phyloP scores from a whole-genome alignment of 2,113 vertebrate species.

The Engraulis encrasicolus region DNA sequence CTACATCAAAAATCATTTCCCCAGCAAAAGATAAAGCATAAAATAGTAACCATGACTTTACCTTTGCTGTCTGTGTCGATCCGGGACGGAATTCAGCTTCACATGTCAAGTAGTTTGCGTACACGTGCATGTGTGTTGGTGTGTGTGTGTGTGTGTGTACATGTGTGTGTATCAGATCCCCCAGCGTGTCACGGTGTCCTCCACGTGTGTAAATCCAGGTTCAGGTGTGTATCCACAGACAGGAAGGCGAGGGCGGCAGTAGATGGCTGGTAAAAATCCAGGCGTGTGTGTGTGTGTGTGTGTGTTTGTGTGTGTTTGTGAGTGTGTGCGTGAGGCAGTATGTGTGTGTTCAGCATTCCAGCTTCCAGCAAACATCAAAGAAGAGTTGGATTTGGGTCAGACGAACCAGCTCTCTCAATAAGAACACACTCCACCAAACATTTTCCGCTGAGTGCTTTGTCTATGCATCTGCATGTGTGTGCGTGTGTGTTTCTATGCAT shows the following conservation, averaged over 20 bases:
- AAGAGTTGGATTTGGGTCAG: background rate
- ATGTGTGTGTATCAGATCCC: background rate
- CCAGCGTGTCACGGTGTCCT: background rate
- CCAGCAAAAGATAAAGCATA: too few relatives aligned
- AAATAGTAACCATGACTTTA: constrained; percentile 13
- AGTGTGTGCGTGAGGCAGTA: too few relatives aligned
- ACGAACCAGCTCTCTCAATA: background rate
- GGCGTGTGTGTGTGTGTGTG: constrained; percentile 3
- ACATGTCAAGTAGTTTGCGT: constrained; percentile 39
- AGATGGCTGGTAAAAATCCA: background rate
- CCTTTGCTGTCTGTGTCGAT: constrained; percentile 53
- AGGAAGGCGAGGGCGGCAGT: background rate
- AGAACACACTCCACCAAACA: background rate
- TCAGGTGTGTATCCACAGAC: constrained; percentile 37
- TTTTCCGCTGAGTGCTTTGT: background rate
- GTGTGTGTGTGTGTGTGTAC: constrained; percentile 17
- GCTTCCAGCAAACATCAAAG: background rate
- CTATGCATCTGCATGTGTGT: background rate
- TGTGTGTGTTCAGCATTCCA: background rate
- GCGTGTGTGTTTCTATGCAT: background rate
- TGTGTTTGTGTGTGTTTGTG: background rate
- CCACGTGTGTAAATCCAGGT: constrained; percentile 21
- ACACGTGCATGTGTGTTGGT: background rate
- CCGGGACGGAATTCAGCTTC: constrained; percentile 40
- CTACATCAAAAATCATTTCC: too few relatives aligned